Percentiles rank a stretch among this genome's conserved stretches.
Conservation (phyloP, 2,888 invertebrate species). For the Linnaemya vulpina region DNA sequence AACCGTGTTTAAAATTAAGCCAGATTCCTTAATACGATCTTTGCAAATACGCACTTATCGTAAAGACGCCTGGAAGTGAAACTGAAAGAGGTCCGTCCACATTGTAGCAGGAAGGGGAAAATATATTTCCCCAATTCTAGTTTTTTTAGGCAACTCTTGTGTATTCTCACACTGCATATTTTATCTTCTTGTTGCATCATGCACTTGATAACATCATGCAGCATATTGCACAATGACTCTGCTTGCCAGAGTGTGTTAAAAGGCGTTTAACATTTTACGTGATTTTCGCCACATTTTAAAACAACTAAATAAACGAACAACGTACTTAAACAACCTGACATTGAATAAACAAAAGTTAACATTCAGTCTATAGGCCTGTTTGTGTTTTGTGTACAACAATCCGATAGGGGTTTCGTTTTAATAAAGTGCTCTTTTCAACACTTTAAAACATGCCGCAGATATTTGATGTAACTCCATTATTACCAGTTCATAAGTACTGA, state of each 20-base stretch:
- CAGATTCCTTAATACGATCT: too few species aligned
- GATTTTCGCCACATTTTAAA: slow-evolving; percentile 68
- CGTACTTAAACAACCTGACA: slow-evolving; percentile 53
- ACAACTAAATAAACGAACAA: slow-evolving; percentile 56
- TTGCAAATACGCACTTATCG: too few species aligned
- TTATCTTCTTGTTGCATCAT: not conserved
- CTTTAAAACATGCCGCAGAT: slow-evolving; percentile 56
- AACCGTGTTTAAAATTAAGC: too few species aligned
- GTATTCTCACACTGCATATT: too few species aligned
- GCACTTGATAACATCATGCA: slow-evolving; percentile 17
- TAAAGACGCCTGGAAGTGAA: too few species aligned
- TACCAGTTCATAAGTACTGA: slow-evolving; percentile 1
- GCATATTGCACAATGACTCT: slow-evolving; percentile 41
- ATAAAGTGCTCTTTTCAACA: slow-evolving; percentile 70
- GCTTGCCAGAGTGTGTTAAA: slow-evolving; percentile 33
- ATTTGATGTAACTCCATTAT: slow-evolving; percentile 15
- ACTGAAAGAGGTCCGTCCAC: too few species aligned
- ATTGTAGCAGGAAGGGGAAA: too few species aligned
- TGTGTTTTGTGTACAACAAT: not conserved
- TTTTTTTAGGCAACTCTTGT: too few species aligned
- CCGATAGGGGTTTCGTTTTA: slow-evolving; percentile 41
- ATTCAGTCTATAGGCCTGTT: slow-evolving; percentile 8
- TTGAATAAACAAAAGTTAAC: slow-evolving; percentile 50
- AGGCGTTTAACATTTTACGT: slow-evolving; percentile 68
- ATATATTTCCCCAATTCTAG: too few species aligned